These are phyloP conservation scores for Camponotus pennsylvanicus DNA, from an alignment of 1,140 invertebrate species.

Conservation along the genomic window DNA sequence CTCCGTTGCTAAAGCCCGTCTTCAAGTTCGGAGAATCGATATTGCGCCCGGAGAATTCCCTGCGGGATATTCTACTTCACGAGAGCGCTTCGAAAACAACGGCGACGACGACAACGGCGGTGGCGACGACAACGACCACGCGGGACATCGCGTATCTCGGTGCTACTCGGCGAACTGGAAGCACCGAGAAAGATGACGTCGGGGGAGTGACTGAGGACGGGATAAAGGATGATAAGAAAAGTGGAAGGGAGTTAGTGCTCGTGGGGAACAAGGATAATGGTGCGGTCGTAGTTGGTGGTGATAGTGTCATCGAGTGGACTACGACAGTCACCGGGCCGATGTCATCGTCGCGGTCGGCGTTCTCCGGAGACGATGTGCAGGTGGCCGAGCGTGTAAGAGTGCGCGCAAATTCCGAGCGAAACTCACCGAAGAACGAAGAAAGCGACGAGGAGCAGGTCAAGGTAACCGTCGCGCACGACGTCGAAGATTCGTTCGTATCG, in stretches of 20 bases:
- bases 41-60: constrained; percentile 38
- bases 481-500: constrained; percentile 31
- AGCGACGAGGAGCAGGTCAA: constrained; percentile 66
- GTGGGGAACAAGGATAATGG: constrained; percentile 65
- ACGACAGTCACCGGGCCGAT: constrained; percentile 83
- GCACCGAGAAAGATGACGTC: constrained; percentile 52
- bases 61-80: constrained; percentile 24
- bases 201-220: constrained; percentile 55
- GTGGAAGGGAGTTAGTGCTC: constrained; percentile 55
- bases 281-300: constrained; percentile 73
- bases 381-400: constrained; percentile 79
- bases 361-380: constrained; percentile 78
- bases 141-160: constrained; percentile 18
- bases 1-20: constrained; percentile 10
- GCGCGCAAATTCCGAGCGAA: constrained; percentile 74
- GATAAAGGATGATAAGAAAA: constrained; percentile 61
- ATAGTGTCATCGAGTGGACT: constrained; percentile 78
- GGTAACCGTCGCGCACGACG: constrained; percentile 60
- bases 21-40: constrained; percentile 35
- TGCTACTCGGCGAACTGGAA: constrained; percentile 30
- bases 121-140: constrained; percentile 55
- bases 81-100: constrained; percentile 47
- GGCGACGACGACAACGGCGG: constrained; percentile 50
- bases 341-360: constrained; percentile 81
- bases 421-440: constrained; percentile 45